These are phyloP conservation scores for Epizoanthus stellaris DNA, from an alignment of 92 coral and sea anemone species.

Conservation along the genomic window DNA sequence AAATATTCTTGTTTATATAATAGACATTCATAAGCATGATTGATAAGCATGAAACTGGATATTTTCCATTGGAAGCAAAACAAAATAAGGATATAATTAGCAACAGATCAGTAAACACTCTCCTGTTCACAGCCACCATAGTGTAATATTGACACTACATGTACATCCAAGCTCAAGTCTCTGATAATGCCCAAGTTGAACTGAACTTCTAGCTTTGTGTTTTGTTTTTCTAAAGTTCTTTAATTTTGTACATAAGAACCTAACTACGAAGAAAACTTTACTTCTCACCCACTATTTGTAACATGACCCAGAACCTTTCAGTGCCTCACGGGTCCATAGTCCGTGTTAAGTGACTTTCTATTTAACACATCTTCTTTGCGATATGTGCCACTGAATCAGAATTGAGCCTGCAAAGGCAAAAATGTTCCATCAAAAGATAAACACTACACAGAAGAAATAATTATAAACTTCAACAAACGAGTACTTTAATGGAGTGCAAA, in stretches of 20 bases:
- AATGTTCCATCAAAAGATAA: background rate
- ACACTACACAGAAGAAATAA: background rate
- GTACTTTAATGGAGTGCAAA: too few relatives aligned
- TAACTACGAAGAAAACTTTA: slow-evolving; percentile 32
- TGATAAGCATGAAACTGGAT: too few relatives aligned
- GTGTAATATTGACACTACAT: background rate
- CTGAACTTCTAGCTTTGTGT: background rate
- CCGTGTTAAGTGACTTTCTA: background rate
- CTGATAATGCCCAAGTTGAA: background rate
- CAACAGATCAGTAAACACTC: too few relatives aligned
- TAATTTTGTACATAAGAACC: slow-evolving; percentile 1
- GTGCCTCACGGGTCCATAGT: background rate
- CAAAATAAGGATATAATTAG: too few relatives aligned
- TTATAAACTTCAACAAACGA: background rate
- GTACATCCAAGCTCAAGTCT: background rate
- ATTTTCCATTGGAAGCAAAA: too few relatives aligned
- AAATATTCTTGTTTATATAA: too few relatives aligned
- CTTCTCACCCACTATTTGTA: background rate
- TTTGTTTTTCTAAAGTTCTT: background rate
- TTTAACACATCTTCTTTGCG: background rate
- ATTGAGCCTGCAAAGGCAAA: slow-evolving; percentile 12
- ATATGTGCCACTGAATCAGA: background rate
- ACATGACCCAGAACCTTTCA: background rate
- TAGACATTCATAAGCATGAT: too few relatives aligned
- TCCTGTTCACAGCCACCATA: background rate